phyloP scores from a whole-genome alignment of 2,113 vertebrate species.

The Eubucco bourcierii region DNA sequence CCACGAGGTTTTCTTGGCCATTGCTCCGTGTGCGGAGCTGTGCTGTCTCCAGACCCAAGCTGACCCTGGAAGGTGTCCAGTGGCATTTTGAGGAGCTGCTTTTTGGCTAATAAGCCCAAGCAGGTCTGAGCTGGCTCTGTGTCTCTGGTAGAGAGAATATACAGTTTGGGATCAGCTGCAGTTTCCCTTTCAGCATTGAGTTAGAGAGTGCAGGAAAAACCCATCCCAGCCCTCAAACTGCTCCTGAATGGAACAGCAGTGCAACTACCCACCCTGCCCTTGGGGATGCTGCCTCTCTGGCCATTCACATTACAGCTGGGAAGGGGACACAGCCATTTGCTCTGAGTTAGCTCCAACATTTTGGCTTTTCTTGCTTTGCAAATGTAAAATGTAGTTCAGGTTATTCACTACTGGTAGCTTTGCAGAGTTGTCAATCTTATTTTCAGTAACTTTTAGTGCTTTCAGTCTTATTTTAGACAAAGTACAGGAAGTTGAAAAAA shows the following conservation, averaged over 20 bases:
- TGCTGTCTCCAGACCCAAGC: conserved; percentile 27
- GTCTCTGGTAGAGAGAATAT: background rate
- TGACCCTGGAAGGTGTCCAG: conserved; percentile 42
- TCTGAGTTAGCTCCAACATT: background rate
- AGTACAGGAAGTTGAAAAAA: background rate
- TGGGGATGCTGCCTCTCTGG: fast-evolving
- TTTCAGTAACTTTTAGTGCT: background rate
- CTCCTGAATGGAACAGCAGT: background rate
- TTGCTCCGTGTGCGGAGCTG: fast-evolving
- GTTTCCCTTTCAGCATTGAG: background rate
- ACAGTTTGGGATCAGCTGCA: background rate
- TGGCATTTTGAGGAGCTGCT: background rate
- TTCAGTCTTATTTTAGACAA: background rate
- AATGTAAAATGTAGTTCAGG: background rate
- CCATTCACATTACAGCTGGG: background rate
- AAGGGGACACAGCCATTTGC: background rate
- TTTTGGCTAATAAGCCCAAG: background rate
- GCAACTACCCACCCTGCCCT: fast-evolving
- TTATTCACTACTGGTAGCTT: background rate
- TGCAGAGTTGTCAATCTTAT: background rate
- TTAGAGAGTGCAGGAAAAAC: background rate
- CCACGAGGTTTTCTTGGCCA: background rate
- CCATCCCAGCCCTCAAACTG: background rate
- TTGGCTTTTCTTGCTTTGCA: background rate
- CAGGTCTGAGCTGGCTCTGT: background rate